Evolutionary conservation across 2,888 invertebrate species (phyloP).

Genomic region (Eledone cirrhosa): DNA sequence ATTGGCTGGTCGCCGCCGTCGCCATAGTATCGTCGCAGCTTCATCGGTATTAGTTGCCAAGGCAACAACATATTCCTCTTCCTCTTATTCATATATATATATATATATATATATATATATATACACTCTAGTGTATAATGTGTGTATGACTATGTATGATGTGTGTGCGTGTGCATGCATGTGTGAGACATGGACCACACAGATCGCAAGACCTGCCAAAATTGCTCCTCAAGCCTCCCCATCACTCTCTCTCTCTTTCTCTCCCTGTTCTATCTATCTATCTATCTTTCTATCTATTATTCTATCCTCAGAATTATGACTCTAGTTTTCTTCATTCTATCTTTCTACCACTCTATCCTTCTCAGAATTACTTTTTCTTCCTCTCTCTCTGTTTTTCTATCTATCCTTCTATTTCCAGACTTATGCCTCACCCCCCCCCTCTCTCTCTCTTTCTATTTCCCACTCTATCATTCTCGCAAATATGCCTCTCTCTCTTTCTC

Average conservation of each 20-base stretch:
- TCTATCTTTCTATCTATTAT: not conserved
- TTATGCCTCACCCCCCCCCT: not conserved
- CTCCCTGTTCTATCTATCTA: not conserved
- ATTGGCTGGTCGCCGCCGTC: no score
- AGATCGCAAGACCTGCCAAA: no score
- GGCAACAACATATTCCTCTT: no score
- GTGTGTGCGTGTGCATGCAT: no score
- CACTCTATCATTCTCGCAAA: not conserved
- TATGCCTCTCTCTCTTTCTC: not conserved
- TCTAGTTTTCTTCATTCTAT: slow-evolving; percentile 54
- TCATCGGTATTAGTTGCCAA: no score
- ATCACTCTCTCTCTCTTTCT: slow-evolving; percentile 14
- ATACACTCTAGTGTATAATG: no score
- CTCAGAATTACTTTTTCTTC: not conserved
- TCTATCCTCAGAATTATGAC: not conserved
- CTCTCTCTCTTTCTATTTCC: not conserved
- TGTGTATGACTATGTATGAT: no score
- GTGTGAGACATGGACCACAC: no score
- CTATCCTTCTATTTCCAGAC: slow-evolving; percentile 10
- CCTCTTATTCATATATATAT: no score
- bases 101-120: no score
- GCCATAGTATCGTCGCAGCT: no score
- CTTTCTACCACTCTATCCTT: slow-evolving; percentile 69
- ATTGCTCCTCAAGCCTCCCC: not conserved
- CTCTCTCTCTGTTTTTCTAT: not conserved